Conservation (phyloP, 2,113 vertebrate genomes). For the Trogon melanurus region DNA sequence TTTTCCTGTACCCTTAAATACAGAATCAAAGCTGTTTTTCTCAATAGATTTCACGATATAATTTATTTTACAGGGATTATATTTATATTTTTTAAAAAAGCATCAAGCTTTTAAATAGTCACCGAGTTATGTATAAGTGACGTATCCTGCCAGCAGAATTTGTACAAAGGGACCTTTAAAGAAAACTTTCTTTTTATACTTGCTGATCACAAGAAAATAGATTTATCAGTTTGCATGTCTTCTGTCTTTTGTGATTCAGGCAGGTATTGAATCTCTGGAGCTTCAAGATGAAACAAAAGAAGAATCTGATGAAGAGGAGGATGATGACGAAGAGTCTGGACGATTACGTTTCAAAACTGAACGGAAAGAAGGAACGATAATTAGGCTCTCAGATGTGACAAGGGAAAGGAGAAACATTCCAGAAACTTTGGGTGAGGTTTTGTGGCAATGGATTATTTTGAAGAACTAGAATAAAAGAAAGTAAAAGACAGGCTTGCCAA, state of each 20-base stretch:
- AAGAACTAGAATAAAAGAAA: neutral
- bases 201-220: neutral
- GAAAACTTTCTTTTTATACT: neutral
- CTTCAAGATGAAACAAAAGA: constrained; percentile 81
- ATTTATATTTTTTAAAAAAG: neutral
- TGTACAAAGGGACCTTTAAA: neutral
- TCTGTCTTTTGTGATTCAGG: constrained; percentile 67
- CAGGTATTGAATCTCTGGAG: constrained; percentile 79
- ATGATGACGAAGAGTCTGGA: constrained; percentile 91
- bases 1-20: neutral
- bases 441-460: neutral
- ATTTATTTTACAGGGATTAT: neutral
- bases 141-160: neutral
- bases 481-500: neutral
- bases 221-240: neutral
- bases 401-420: constrained; percentile 94
- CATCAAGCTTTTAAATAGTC: neutral
- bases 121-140: neutral
- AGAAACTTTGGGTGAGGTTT: constrained; percentile 91
- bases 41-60: neutral
- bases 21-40: neutral
- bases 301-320: constrained; percentile 92
- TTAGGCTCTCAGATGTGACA: constrained; percentile 88
- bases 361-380: constrained; percentile 91
- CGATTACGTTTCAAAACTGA: constrained; percentile 95